phyloP scores from a whole-genome alignment of 2,113 vertebrate genomes.

The Planiliza haematocheilus region DNA sequence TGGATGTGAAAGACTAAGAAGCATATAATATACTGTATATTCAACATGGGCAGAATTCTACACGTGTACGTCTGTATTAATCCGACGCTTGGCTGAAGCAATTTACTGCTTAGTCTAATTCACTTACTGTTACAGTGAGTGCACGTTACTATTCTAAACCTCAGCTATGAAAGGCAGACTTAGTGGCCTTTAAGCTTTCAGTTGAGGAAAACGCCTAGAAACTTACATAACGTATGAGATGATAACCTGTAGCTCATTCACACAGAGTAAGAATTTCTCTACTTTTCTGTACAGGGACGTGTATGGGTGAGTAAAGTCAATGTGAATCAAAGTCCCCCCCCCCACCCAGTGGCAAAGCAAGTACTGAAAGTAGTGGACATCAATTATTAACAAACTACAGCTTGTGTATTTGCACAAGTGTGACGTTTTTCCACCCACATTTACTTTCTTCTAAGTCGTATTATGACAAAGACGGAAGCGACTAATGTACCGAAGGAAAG shows the following conservation, averaged over 20 bases:
- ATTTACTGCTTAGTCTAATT: constrained; percentile 4
- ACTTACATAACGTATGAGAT: not conserved
- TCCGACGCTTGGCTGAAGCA: no score
- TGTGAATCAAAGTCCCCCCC: not conserved
- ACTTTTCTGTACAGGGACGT: not conserved
- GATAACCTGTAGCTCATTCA: not conserved
- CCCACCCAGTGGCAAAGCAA: not conserved
- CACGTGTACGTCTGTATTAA: no score
- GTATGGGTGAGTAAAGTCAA: not conserved
- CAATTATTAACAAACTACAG: not conserved
- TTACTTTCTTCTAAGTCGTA: not conserved
- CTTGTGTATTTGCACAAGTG: not conserved
- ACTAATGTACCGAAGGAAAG: not conserved
- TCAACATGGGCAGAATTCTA: no score
- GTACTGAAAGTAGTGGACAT: constrained; percentile 9
- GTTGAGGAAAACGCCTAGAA: constrained; percentile 8
- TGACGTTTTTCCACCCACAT: not conserved
- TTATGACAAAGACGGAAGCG: constrained; percentile 11
- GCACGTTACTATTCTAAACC: not conserved
- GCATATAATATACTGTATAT: no score
- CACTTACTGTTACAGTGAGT: constrained; percentile 3
- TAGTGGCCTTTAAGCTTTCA: not conserved
- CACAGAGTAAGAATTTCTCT: not conserved
- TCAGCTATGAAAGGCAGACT: constrained; percentile 15
- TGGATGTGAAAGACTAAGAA: no score